Evolutionary conservation across 2,113 vertebrate species (phyloP).

Genomic region (Motacilla alba): DNA sequence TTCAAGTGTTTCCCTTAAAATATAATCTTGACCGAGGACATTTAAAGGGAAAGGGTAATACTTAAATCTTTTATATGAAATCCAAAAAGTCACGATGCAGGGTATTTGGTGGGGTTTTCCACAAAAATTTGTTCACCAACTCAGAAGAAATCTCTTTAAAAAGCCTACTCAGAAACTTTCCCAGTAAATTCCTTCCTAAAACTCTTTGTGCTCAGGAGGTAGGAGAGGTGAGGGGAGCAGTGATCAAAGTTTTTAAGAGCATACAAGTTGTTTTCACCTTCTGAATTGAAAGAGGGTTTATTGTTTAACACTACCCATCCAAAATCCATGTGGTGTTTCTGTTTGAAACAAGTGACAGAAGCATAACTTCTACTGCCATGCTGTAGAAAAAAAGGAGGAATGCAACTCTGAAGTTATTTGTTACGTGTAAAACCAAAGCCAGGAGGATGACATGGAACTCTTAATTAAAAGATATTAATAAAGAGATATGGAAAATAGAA

Average conservation of each 20-base stretch:
- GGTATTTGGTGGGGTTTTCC: too few species aligned
- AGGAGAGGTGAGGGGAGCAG: background rate
- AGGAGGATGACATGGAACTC: background rate
- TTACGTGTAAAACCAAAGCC: background rate
- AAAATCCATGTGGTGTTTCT: background rate
- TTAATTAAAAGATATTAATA: background rate
- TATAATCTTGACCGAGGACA: background rate
- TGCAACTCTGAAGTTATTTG: background rate
- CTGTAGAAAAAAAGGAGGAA: background rate
- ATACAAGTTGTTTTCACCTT: background rate
- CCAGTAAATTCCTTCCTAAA: background rate
- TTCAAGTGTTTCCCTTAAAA: slow-evolving; percentile 32
- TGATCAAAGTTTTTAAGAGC: background rate
- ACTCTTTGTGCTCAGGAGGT: background rate
- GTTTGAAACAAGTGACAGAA: background rate
- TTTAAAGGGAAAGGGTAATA: background rate
- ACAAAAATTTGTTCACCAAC: background rate
- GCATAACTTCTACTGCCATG: background rate
- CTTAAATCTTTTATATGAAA: background rate
- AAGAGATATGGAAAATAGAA: background rate
- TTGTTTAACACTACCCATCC: background rate
- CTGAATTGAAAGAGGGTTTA: background rate
- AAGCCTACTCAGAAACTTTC: background rate
- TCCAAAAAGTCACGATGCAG: background rate
- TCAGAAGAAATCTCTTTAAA: background rate